Conservation (phyloP, 2,888 invertebrate species). For the Tenthredo scrophulariae region DNA sequence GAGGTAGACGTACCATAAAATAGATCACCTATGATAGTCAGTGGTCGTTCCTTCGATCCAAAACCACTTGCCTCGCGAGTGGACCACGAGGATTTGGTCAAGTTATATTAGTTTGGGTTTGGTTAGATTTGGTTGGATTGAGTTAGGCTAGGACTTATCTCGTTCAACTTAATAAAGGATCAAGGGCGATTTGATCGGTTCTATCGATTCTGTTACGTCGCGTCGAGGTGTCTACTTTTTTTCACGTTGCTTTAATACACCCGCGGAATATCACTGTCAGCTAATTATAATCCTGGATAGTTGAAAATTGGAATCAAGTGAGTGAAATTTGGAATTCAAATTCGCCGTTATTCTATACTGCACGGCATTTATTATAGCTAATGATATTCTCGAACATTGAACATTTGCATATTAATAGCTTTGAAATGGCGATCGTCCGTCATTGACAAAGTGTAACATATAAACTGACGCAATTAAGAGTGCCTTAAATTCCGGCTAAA, state of each 20-base stretch:
- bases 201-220: background rate
- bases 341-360: background rate
- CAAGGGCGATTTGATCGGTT: conserved; percentile 23
- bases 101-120: conserved; percentile 52
- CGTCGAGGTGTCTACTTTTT: background rate
- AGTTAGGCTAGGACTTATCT: conserved; percentile 41
- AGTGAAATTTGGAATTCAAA: background rate
- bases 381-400: conserved; percentile 17
- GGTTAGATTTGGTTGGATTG: conserved; percentile 29
- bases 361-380: background rate
- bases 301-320: background rate
- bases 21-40: conserved; percentile 31
- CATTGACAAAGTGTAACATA: conserved; percentile 27
- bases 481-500: conserved; percentile 11
- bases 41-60: conserved; percentile 8
- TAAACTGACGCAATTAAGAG: conserved; percentile 13
- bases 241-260: background rate
- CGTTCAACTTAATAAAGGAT: conserved; percentile 38
- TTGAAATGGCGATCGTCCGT: conserved; percentile 20
- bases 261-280: background rate
- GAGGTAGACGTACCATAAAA: background rate
- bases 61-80: conserved; percentile 36
- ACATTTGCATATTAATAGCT: conserved; percentile 11
- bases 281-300: background rate
- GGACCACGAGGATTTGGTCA: conserved; percentile 45